phyloP scores from a whole-genome alignment of 2,797 vertebrate species.

The Arrhamphus sclerolepis region DNA sequence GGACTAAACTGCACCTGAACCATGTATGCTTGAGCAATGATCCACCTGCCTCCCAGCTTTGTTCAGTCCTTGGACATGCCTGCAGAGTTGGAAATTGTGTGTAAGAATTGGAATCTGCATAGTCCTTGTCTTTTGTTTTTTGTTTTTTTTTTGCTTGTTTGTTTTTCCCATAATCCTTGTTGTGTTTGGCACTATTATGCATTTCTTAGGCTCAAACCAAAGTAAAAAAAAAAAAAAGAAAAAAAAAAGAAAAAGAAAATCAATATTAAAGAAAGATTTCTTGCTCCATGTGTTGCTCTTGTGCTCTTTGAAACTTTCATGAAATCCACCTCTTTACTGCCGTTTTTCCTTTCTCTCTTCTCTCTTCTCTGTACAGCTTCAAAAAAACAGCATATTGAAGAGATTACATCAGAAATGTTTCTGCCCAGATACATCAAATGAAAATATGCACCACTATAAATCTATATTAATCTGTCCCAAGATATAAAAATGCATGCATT shows the following conservation, averaged over 20 bases:
- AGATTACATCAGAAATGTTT: slow-evolving; percentile 73
- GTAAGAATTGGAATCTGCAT: slow-evolving; percentile 34
- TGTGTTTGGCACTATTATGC: slow-evolving; percentile 11
- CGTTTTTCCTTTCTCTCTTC: slow-evolving; percentile 33
- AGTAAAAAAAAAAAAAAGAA: background rate
- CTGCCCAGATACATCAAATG: slow-evolving; percentile 40
- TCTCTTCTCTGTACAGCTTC: slow-evolving; percentile 40
- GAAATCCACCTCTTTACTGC: slow-evolving; percentile 36
- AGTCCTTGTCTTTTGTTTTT: too few species aligned
- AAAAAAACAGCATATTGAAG: slow-evolving; percentile 67
- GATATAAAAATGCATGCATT: slow-evolving; percentile 6
- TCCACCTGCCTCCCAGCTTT: slow-evolving; percentile 48
- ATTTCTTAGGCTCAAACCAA: slow-evolving; percentile 13
- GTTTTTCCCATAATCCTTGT: slow-evolving; percentile 19
- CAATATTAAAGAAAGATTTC: slow-evolving; percentile 24
- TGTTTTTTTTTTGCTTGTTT: too few species aligned
- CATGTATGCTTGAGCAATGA: slow-evolving; percentile 36
- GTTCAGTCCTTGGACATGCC: slow-evolving; percentile 58
- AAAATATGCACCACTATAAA: slow-evolving; percentile 38
- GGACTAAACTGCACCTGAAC: slow-evolving; percentile 57
- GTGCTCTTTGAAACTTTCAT: slow-evolving; percentile 29
- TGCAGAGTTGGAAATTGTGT: slow-evolving; percentile 47
- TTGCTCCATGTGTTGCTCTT: slow-evolving; percentile 9
- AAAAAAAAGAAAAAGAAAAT: slow-evolving; percentile 12
- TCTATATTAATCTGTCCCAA: slow-evolving; percentile 16